These are phyloP conservation scores for Psittacula echo DNA, from an alignment of 2,797 vertebrate genomes.

Conservation along the genomic window DNA sequence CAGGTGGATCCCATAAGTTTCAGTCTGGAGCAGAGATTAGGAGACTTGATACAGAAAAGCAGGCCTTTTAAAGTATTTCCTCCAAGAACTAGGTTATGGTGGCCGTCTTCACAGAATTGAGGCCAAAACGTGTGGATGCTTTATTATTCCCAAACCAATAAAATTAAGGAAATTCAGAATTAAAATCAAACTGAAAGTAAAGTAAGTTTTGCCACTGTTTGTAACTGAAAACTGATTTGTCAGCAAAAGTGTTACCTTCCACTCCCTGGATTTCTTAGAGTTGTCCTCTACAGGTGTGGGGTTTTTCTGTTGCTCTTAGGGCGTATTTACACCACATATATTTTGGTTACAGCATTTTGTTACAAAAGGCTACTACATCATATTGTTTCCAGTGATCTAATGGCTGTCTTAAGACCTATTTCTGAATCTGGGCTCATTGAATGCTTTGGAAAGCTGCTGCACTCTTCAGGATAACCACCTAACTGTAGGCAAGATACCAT, in stretches of 20 bases:
- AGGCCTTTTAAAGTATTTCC: neutral
- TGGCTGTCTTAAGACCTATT: neutral
- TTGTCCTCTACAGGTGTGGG: neutral
- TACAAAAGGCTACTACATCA: neutral
- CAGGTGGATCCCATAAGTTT: neutral
- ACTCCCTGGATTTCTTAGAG: neutral
- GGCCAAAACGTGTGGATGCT: neutral
- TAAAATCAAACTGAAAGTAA: neutral
- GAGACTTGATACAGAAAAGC: neutral
- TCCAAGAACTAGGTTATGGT: neutral
- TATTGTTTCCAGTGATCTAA: neutral
- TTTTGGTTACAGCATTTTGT: neutral
- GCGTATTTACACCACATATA: neutral
- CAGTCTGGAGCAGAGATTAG: neutral
- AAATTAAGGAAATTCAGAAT: neutral
- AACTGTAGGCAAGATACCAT: neutral
- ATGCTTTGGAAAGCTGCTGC: neutral
- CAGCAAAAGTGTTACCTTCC: neutral
- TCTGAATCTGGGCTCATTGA: neutral
- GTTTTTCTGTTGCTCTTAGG: neutral
- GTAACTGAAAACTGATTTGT: neutral
- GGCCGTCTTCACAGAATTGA: neutral
- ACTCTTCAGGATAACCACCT: neutral
- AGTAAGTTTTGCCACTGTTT: neutral
- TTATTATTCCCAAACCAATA: neutral